These are phyloP conservation scores for Zapus hudsonius DNA, from an alignment of 2,113 vertebrate species.

Conservation along the genomic window DNA sequence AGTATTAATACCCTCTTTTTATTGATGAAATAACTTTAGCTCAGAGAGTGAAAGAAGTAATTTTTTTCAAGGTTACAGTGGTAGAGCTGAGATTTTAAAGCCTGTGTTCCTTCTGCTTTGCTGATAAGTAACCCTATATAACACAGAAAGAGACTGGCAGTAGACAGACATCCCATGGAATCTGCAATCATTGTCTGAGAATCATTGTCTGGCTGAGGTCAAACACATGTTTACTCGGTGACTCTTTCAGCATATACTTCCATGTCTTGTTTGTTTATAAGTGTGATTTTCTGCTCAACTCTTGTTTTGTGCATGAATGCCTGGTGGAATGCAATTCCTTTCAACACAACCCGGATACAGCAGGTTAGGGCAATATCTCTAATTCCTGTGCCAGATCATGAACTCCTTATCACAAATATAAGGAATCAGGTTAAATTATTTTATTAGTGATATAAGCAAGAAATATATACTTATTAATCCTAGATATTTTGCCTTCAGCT, in stretches of 20 bases:
- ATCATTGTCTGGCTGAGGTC: constrained; percentile 18
- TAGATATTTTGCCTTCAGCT: constrained; percentile 9
- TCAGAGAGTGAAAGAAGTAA: neutral
- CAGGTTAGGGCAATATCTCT: constrained; percentile 16
- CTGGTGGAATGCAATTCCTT: neutral
- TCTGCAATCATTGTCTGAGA: constrained; percentile 4
- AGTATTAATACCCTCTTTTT: neutral
- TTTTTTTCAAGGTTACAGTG: neutral
- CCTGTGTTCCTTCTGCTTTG: neutral
- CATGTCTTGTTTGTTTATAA: constrained; percentile 31
- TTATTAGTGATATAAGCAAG: constrained; percentile 27
- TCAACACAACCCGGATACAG: neutral
- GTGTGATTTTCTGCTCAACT: constrained; percentile 55
- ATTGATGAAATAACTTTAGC: neutral
- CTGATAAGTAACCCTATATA: constrained; percentile 25
- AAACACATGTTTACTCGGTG: neutral
- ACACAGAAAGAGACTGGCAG: neutral
- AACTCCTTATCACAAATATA: constrained; percentile 49
- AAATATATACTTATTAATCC: neutral
- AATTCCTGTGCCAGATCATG: neutral
- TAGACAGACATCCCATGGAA: neutral
- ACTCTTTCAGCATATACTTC: constrained; percentile 25
- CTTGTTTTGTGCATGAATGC: constrained; percentile 41
- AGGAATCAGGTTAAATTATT: constrained; percentile 33
- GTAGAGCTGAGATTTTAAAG: constrained; percentile 27